phyloP scores from a whole-genome alignment of 2,113 vertebrate genomes.

The Otis tarda region DNA sequence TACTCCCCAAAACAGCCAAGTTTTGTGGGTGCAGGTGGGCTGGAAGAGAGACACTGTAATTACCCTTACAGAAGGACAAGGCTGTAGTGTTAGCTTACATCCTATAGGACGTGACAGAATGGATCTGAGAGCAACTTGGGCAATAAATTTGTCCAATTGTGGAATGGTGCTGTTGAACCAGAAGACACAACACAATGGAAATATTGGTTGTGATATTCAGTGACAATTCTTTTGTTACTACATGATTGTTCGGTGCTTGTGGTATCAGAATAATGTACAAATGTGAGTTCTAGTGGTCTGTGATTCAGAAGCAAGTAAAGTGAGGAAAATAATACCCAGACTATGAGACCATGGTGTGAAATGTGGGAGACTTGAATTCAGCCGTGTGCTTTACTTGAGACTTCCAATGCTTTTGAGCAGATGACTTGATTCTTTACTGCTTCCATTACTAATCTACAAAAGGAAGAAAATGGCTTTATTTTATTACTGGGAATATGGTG shows the following conservation, averaged over 20 bases:
- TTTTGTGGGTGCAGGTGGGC: not conserved
- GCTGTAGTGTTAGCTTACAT: not conserved
- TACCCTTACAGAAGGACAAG: not conserved
- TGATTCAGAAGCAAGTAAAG: not conserved
- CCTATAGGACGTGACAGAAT: not conserved
- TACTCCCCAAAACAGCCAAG: not conserved
- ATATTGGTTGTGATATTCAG: not conserved
- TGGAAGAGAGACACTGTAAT: not conserved
- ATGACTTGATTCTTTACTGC: not conserved
- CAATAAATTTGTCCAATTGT: not conserved
- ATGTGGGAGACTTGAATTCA: not conserved
- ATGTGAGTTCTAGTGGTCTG: not conserved
- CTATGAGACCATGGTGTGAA: fast-evolving
- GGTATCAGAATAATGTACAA: not conserved
- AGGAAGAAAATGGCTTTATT: not conserved
- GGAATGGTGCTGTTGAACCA: not conserved
- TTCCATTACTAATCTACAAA: not conserved
- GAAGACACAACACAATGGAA: not conserved
- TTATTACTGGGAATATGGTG: not conserved
- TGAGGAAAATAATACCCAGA: not conserved
- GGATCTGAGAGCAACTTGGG: not conserved
- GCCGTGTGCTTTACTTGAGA: not conserved
- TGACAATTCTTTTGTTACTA: not conserved
- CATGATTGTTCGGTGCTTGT: not conserved
- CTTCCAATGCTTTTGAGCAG: not conserved